Conservation (phyloP, 2,888 invertebrate species). For the Hypomecis punctinalis region DNA sequence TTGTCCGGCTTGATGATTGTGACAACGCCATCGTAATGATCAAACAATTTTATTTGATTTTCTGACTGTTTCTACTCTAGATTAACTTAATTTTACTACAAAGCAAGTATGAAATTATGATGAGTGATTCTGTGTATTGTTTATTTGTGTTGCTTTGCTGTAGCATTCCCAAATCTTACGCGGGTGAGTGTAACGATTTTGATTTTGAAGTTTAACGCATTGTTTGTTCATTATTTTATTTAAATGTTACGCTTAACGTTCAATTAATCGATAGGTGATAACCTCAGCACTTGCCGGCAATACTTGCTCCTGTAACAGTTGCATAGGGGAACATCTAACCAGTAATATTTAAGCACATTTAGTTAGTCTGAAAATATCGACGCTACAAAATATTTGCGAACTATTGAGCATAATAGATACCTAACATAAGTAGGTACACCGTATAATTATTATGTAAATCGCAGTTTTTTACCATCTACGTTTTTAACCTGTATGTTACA, state of each 20-base stretch:
- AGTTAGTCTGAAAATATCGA: background rate
- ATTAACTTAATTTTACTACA: conserved; percentile 36
- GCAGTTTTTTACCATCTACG: too few species aligned
- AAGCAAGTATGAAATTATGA: conserved; percentile 79
- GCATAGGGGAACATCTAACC: too few species aligned
- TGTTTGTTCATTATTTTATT: conserved; percentile 4
- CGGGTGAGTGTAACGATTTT: conserved; percentile 68
- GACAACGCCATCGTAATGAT: conserved; percentile 80
- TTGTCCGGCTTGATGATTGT: conserved; percentile 71
- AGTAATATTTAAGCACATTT: too few species aligned
- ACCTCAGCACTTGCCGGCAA: background rate
- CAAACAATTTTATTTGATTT: conserved; percentile 72
- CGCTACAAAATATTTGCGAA: background rate
- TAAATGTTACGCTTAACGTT: background rate
- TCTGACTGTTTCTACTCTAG: conserved; percentile 58
- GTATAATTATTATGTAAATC: too few species aligned
- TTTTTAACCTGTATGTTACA: conserved; percentile 51
- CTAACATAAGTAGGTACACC: too few species aligned
- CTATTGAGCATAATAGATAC: too few species aligned
- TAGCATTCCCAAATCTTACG: conserved; percentile 66
- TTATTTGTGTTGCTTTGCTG: conserved; percentile 76
- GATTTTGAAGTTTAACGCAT: conserved; percentile 20
- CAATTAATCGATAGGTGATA: background rate
- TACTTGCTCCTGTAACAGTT: background rate
- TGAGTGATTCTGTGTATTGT: conserved; percentile 74